Evolutionary conservation across 2,888 invertebrate species (phyloP).

Genomic region (Metacarcinus magister): DNA sequence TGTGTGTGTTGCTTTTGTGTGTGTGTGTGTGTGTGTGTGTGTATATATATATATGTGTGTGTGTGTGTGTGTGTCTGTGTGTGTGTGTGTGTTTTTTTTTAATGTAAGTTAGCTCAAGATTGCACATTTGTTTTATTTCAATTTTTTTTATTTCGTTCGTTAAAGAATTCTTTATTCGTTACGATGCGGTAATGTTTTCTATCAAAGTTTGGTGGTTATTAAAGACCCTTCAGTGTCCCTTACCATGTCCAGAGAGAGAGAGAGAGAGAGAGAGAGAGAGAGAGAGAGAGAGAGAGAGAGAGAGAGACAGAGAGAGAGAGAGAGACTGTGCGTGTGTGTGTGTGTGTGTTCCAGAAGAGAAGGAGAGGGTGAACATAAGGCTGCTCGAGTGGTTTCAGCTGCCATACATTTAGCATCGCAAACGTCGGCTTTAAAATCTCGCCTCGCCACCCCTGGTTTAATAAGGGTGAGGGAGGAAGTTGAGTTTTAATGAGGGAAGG

Average conservation of each 20-base stretch:
- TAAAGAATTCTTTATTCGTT: neutral
- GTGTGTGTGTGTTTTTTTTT: no score
- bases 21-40: no score
- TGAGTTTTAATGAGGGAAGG: conserved; percentile 54
- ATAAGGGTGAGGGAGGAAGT: conserved; percentile 5
- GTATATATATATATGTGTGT: no score
- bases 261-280: conserved; percentile 57
- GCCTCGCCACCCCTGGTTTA: conserved; percentile 39
- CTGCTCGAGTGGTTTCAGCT: neutral
- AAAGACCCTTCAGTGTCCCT: neutral
- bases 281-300: conserved; percentile 12
- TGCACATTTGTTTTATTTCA: no score
- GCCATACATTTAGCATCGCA: conserved; percentile 50
- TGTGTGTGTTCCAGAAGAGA: neutral
- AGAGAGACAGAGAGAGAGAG: conserved; percentile 43
- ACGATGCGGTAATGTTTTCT: neutral
- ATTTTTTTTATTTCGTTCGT: neutral
- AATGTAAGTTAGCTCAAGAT: no score
- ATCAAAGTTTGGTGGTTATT: neutral
- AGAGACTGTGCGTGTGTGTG: neutral
- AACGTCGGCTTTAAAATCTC: conserved; percentile 60
- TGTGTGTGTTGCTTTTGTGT: no score
- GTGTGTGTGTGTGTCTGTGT: no score
- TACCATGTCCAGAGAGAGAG: conserved; percentile 57
- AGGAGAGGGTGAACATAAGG: neutral